Evolutionary conservation across 2,797 vertebrate species (phyloP).

Genomic region (Danionella dracula): DNA sequence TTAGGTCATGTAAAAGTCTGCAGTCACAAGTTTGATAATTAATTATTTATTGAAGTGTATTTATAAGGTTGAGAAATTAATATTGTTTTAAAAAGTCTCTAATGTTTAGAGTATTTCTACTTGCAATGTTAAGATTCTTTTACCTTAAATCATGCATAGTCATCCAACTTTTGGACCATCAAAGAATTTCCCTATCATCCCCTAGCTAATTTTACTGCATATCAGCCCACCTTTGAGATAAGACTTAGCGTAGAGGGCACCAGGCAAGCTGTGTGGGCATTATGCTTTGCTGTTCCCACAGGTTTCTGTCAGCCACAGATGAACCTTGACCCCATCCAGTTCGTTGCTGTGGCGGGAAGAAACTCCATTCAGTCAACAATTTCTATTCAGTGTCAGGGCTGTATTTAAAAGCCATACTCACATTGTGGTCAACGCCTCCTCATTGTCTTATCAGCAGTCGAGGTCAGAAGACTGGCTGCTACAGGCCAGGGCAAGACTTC

Average conservation of each 20-base stretch:
- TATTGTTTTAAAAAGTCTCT: too few species aligned
- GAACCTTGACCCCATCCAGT: slow-evolving; percentile 73
- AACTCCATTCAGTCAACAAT: slow-evolving; percentile 65
- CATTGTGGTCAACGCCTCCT: slow-evolving; percentile 64
- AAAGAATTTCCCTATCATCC: slow-evolving; percentile 48
- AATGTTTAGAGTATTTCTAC: too few species aligned
- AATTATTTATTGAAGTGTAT: too few species aligned
- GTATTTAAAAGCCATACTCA: slow-evolving; percentile 56
- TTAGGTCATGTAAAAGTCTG: too few species aligned
- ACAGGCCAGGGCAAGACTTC: slow-evolving; percentile 70
- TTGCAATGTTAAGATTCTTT: too few species aligned
- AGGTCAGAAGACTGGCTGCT: slow-evolving; percentile 68
- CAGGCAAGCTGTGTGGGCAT: slow-evolving; percentile 70
- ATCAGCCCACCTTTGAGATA: slow-evolving; percentile 61
- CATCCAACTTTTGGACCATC: too few species aligned
- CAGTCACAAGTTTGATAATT: too few species aligned
- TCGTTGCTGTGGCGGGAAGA: slow-evolving; percentile 55
- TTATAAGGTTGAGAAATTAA: too few species aligned
- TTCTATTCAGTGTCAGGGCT: slow-evolving; percentile 66
- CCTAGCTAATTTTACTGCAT: slow-evolving; percentile 60
- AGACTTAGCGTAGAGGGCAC: slow-evolving; percentile 65
- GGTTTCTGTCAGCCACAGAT: slow-evolving; percentile 64
- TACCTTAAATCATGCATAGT: too few species aligned
- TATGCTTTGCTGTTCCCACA: slow-evolving; percentile 71
- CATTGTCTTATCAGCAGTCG: slow-evolving; percentile 70